Evolutionary conservation across 2,797 vertebrate genomes (phyloP), one percentile per base, ranked within the genome.

Genomic region (Ctenopoma kingsleyae): DNA sequence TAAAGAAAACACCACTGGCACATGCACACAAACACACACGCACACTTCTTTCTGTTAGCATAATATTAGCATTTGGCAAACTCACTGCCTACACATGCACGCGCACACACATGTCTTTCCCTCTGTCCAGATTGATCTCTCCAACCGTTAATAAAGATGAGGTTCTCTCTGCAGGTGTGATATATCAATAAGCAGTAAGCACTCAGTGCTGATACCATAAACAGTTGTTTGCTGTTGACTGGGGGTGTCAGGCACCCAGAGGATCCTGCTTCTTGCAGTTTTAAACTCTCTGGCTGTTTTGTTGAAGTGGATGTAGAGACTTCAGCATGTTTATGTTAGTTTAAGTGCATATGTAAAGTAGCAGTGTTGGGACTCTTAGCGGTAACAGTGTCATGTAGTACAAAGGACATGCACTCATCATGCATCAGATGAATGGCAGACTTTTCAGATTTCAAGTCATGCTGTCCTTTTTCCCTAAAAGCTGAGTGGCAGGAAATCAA

Each of bases 111-210:
- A 25, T 20, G 23, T 50, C 43, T 61, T 40, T 16, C 16, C 27
- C 48, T 47, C 32, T 60, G 57, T 62, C 15, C 61, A 67, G 35
- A 83, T 78, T 87, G 67, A 85, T 71, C 47, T 72, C 30, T 73
- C 16, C 46, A 67, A 50, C 48, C 68, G 70, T 84, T 79, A 75
- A 87, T 85, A 85, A 82, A 84, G 65, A 87, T 73, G 54, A 80
- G 74, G n/a, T 51, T 61, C 53, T 74, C 70, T 40, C 71, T 76
- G 76, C 59, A 80, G 66, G 54, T 82, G 70, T 77, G 70, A 81
- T 82, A 49, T 66, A 80, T 87, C 82, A 86, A 81, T 88, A 72
- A 46, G 58, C 67, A 71, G 80, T 88, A 83, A 76, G 59, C 4
- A n/a, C 43, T 68, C 50, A 36, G 55, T 55, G 23, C 76, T 55